phyloP scores from a whole-genome alignment of 1,140 invertebrate genomes.

The Drosophila bifasciata region DNA sequence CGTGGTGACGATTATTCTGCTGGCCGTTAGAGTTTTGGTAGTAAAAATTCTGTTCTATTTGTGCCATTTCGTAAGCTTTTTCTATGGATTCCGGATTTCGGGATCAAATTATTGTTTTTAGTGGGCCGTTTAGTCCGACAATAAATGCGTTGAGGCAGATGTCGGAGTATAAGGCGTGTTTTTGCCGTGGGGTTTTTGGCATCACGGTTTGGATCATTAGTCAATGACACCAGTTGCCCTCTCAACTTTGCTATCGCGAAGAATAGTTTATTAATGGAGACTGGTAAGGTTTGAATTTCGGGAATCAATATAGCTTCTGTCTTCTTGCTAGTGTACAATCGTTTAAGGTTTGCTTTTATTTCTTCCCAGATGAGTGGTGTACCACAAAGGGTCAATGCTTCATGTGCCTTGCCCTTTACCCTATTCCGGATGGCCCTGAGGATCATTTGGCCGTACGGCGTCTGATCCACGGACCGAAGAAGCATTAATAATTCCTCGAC shows the following conservation, averaged over 20 bases:
- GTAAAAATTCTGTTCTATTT: background rate
- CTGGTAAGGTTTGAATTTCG: constrained; percentile 13
- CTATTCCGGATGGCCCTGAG: constrained; percentile 5
- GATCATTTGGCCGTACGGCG: background rate
- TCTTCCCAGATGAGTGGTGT: constrained; percentile 19
- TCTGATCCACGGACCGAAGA: background rate
- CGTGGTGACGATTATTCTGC: background rate
- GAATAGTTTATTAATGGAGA: constrained; percentile 9
- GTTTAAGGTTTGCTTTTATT: constrained; percentile 20
- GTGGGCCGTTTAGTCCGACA: too few relatives aligned
- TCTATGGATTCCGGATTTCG: too few relatives aligned
- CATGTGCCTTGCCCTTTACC: constrained; percentile 13
- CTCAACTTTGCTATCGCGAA: constrained; percentile 16
- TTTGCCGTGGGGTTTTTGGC: background rate
- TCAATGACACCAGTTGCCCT: constrained; percentile 1
- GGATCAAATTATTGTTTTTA: constrained; percentile 6
- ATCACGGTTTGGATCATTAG: background rate
- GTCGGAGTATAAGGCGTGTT: too few relatives aligned
- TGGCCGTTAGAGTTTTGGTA: background rate
- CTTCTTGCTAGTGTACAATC: constrained; percentile 4
- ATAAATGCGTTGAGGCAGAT: too few relatives aligned
- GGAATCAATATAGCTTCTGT: constrained; percentile 10
- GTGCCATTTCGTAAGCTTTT: background rate
- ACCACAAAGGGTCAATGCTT: constrained; percentile 6
- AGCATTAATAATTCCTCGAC: constrained; percentile 1